These are phyloP conservation scores for Thaleichthys pacificus DNA, from an alignment of 2,797 vertebrate genomes.

Conservation along the genomic window DNA sequence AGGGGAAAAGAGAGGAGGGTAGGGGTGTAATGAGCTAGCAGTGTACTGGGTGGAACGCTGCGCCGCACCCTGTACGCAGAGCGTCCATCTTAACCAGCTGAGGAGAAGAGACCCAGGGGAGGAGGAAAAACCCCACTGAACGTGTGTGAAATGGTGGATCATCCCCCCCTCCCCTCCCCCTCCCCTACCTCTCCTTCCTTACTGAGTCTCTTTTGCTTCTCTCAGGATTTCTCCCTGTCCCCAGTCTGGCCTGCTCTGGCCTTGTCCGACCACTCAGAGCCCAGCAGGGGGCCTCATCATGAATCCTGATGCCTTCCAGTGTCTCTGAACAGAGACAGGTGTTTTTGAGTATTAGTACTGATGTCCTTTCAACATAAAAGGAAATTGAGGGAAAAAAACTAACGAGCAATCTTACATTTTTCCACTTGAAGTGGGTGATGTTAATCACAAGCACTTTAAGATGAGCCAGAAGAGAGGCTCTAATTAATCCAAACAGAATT, in stretches of 20 bases:
- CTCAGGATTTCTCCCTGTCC: background rate
- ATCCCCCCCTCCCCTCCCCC: constrained; percentile 22
- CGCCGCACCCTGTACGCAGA: constrained; percentile 56
- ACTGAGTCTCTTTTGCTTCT: constrained; percentile 40
- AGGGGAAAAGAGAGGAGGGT: constrained; percentile 8
- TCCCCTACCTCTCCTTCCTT: constrained; percentile 24
- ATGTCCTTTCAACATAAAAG: background rate
- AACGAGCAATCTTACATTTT: constrained; percentile 22
- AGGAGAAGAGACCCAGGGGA: constrained; percentile 32
- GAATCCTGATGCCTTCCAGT: background rate
- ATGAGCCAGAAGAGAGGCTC: constrained; percentile 10
- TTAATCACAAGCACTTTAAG: background rate
- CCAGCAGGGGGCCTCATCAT: background rate
- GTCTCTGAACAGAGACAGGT: constrained; percentile 1
- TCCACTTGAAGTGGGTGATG: background rate
- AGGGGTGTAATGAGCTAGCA: constrained; percentile 70
- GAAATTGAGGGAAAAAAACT: background rate
- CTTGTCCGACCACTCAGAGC: too few species aligned
- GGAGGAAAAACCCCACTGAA: background rate
- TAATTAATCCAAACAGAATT: constrained; percentile 55
- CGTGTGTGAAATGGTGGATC: background rate
- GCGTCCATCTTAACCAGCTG: constrained; percentile 71
- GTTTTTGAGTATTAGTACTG: background rate
- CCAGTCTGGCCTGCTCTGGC: background rate
- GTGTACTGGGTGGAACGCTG: constrained; percentile 58